Percentiles rank a stretch among this genome's conserved stretches.
phyloP scores from a whole-genome alignment of 2,797 vertebrate species.

The Schizopygopsis malacanthus region DNA sequence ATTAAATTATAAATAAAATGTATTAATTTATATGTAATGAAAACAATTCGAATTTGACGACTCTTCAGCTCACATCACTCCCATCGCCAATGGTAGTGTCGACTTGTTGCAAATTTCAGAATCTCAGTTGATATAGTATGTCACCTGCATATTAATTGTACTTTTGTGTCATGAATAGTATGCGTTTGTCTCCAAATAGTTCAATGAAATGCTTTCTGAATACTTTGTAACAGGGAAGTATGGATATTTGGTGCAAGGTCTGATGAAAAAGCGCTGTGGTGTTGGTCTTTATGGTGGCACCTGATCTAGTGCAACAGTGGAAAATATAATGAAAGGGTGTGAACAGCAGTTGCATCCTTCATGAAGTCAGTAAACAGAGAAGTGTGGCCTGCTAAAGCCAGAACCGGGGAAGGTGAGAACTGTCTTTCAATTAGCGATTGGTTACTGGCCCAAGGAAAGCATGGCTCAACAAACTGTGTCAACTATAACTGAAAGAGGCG shows the following conservation, averaged over 20 bases:
- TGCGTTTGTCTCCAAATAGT: not conserved
- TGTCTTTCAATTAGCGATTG: slow-evolving; percentile 83
- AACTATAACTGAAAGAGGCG: slow-evolving; percentile 71
- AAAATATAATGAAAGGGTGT: slow-evolving; percentile 54
- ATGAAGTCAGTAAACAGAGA: slow-evolving; percentile 77
- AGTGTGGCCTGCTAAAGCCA: slow-evolving; percentile 80
- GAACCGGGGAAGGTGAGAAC: slow-evolving; percentile 85
- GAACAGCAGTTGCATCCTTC: slow-evolving; percentile 75
- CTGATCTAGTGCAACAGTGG: slow-evolving; percentile 37
- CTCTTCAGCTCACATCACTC: not conserved
- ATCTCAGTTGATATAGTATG: not conserved
- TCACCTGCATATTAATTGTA: not conserved
- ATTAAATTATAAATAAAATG: not conserved
- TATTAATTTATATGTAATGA: not conserved
- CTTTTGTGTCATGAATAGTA: not conserved
- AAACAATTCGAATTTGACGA: not conserved
- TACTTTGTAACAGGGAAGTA: not conserved
- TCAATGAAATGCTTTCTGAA: not conserved
- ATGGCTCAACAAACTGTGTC: slow-evolving; percentile 85
- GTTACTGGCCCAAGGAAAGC: slow-evolving; percentile 87
- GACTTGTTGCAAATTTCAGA: not conserved
- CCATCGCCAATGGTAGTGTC: not conserved
- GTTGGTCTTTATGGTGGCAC: slow-evolving; percentile 18
- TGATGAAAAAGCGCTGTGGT: slow-evolving; percentile 5
- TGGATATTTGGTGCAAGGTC: not conserved